phyloP scores from a whole-genome alignment of 2,888 invertebrate species.

The Yponomeuta cagnagella region DNA sequence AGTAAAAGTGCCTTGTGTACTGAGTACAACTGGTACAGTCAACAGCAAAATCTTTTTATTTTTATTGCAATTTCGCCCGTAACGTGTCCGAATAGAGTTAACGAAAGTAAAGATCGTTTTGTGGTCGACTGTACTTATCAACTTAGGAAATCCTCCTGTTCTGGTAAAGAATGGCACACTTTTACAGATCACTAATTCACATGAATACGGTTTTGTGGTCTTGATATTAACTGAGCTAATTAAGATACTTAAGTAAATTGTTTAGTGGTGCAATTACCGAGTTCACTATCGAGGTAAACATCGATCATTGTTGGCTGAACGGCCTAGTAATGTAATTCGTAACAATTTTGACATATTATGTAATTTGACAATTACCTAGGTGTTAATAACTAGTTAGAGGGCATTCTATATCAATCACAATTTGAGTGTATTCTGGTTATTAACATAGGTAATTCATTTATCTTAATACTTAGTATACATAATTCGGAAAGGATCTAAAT shows the following conservation, averaged over 20 bases:
- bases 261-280: not conserved
- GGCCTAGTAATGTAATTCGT: not conserved
- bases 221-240: not conserved
- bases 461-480: not conserved
- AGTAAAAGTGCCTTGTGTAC: conserved; percentile 8
- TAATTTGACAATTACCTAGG: not conserved
- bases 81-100: too few species aligned
- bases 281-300: not conserved
- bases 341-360: not conserved
- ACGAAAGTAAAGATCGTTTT: too few species aligned
- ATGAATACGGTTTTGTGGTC: not conserved
- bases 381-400: not conserved
- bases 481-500: too few species aligned
- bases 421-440: not conserved
- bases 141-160: not conserved
- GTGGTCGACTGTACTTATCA: not conserved
- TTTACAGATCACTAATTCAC: not conserved
- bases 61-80: not conserved
- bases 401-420: not conserved
- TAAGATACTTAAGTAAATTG: not conserved
- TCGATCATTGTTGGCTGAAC: not conserved
- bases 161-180: not conserved
- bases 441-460: not conserved
- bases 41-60: not conserved
- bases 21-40: not conserved